Evolutionary conservation across 2,888 invertebrate genomes (phyloP), one percentile per base, ranked within the genome.

Genomic region (Himalopsyche japonica): DNA sequence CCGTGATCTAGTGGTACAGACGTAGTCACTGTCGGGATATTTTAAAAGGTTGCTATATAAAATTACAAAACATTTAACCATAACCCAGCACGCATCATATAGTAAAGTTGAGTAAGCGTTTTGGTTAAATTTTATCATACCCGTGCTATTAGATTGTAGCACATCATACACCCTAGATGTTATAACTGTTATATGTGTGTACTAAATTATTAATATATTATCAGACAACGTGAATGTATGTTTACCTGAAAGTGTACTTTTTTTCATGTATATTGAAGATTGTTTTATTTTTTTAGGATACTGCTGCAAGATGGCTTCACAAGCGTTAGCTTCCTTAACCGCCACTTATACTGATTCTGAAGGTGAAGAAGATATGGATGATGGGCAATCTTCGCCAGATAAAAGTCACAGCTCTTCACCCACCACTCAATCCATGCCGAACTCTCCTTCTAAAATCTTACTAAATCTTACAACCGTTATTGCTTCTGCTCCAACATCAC

Each of bases 311-410:
- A 93, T 93, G 93, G 89, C 92, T 79, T 92, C 92, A 3, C 92
- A 92, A 89, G 97, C 97, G 57, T 92, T 97, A 89, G 96, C 96
- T 84, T 96, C 97, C 80, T 92, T 98, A 87, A 97, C 97, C 80
- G 97, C 97, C 37, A 96, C 96, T 76, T 98, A 98, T 90, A 97
- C 97, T 0, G 97, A 98, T 90, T 97, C 97, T 0, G 98, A 98
- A 91, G 97, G 96, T 81, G 97, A 97, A 90, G 97, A 97, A 88
- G 96, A 95, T 86, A 93, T 93, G 90, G 93, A 94, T 89, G 94
- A 94, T 87, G 93, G 89, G 7, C 89, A 89, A 84, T 91, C 92
- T 87, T 92, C 92, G 27, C 93, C 93, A 82, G 93, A 93, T 87
- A 93, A 93, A 85, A 88, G 89, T 87, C 90, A 90, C 85, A 89